Evolutionary conservation across 2,113 vertebrate species (phyloP).

Genomic region (Spea multiplicata): DNA sequence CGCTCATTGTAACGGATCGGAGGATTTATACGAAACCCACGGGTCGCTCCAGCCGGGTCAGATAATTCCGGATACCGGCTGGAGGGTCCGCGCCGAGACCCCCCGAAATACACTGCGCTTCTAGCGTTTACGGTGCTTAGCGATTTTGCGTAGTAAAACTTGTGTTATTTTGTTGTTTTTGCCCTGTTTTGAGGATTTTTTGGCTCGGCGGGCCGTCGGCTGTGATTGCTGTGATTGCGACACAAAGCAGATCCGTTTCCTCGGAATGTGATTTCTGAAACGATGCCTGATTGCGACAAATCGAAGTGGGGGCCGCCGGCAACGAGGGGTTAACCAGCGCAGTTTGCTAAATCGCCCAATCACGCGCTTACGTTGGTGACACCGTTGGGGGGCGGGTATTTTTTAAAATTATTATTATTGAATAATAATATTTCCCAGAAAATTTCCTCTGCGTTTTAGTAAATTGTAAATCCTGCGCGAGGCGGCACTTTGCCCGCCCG

Average conservation of each 20-base stretch:
- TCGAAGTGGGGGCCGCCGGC: background rate
- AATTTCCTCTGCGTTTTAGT: constrained; percentile 30
- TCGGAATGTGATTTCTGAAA: background rate
- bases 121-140: no score
- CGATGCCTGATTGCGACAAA: background rate
- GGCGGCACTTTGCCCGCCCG: background rate
- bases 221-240: constrained; percentile 19
- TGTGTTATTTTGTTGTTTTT: no score
- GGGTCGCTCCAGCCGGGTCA: no score
- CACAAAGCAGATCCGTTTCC: constrained; percentile 32
- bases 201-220: background rate
- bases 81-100: no score
- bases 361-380: constrained; percentile 30
- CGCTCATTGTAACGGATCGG: no score
- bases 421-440: constrained; percentile 47
- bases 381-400: background rate
- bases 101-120: no score
- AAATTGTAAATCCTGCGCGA: constrained; percentile 37
- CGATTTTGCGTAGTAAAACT: no score
- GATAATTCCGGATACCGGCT: no score
- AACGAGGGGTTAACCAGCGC: constrained; percentile 12
- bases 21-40: no score
- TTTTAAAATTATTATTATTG: constrained; percentile 12
- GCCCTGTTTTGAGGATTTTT: no score
- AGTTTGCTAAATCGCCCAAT: constrained; percentile 16